Conservation (phyloP, 1,140 invertebrate genomes). For the Uloborus diversus region DNA sequence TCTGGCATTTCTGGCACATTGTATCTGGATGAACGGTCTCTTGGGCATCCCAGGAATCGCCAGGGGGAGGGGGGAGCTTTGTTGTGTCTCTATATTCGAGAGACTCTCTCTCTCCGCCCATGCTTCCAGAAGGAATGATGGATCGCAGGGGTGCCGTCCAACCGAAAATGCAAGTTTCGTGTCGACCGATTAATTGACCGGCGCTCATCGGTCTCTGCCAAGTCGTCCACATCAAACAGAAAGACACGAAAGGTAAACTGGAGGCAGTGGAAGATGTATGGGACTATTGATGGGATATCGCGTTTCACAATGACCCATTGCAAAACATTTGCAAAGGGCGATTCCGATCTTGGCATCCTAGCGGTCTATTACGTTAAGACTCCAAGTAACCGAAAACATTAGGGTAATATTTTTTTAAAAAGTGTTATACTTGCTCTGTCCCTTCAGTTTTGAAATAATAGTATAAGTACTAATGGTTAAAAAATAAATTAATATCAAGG, state of each 20-base stretch:
- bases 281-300: slow-evolving; percentile 15
- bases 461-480: too few species aligned
- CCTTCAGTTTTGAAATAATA: too few species aligned
- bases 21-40: neutral
- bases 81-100: slow-evolving; percentile 18
- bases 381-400: too few species aligned
- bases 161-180: slow-evolving; percentile 45
- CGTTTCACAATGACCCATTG: neutral
- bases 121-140: slow-evolving; percentile 16
- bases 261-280: slow-evolving; percentile 2
- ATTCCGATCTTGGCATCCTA: too few species aligned
- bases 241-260: slow-evolving; percentile 13
- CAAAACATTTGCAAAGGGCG: neutral
- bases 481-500: too few species aligned
- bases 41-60: neutral
- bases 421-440: too few species aligned
- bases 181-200: slow-evolving; percentile 42
- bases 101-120: neutral
- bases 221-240: slow-evolving; percentile 3
- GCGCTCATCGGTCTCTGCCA: slow-evolving; percentile 26
- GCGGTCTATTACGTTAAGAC: too few species aligned
- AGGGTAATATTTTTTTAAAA: too few species aligned
- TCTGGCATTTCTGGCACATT: neutral
- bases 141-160: neutral
- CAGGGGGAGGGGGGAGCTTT: neutral